Conservation (phyloP, 2,113 vertebrate species). For the Trogon surrucura region DNA sequence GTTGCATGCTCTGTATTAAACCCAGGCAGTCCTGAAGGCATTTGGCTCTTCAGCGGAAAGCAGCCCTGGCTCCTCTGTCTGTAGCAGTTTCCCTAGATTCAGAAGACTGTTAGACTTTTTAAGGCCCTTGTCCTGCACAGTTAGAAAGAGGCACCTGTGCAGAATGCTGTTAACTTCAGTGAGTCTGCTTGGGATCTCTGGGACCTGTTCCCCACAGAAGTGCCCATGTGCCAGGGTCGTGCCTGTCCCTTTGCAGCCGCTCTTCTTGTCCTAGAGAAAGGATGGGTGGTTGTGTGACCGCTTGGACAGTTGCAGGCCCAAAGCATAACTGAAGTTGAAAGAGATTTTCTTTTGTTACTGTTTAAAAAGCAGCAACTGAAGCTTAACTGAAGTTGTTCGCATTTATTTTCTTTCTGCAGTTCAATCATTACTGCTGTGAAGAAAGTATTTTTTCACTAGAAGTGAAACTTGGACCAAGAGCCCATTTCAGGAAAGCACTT, state of each 20-base stretch:
- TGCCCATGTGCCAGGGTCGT: rapidly evolving
- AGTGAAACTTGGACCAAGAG: neutral
- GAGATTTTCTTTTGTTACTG: neutral
- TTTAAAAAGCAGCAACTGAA: conserved; percentile 14
- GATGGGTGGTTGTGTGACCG: neutral
- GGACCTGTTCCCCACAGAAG: neutral
- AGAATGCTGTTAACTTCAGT: neutral
- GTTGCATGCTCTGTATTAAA: conserved; percentile 44
- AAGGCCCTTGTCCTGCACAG: neutral
- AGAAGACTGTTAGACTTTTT: neutral
- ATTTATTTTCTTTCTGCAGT: neutral
- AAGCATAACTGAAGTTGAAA: neutral
- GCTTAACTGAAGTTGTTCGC: neutral
- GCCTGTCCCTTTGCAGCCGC: neutral
- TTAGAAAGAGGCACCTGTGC: neutral
- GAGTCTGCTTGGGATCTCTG: neutral
- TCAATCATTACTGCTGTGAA: neutral
- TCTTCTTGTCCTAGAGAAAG: neutral
- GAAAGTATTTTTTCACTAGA: neutral
- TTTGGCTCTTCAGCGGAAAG: conserved; percentile 38
- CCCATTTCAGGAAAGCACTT: neutral
- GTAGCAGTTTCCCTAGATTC: neutral
- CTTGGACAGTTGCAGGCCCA: neutral
- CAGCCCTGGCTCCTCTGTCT: neutral
- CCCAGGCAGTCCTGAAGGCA: conserved; percentile 47